phyloP scores from a whole-genome alignment of 1,140 invertebrate genomes.

The Vollenhovia emeryi region DNA sequence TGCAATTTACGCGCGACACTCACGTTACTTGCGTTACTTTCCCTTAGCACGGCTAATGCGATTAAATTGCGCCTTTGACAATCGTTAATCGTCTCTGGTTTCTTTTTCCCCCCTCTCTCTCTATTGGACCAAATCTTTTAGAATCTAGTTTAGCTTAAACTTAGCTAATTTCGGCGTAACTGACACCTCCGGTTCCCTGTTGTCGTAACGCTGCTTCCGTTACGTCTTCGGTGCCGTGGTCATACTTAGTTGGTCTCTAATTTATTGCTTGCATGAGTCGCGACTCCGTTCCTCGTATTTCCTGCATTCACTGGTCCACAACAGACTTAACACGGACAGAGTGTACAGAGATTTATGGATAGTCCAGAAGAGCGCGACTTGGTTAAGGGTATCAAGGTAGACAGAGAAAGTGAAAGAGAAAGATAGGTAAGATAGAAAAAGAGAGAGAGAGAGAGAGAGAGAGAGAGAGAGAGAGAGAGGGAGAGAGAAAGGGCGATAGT shows the following conservation, averaged over 20 bases:
- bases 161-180: slow-evolving; percentile 48
- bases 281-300: slow-evolving; percentile 64
- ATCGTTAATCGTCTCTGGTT: background rate
- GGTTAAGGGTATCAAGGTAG: slow-evolving; percentile 63
- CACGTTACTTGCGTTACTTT: background rate
- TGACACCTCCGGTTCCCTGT: slow-evolving; percentile 30
- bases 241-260: slow-evolving; percentile 65
- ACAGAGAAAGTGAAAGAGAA: slow-evolving; percentile 36
- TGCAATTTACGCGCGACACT: slow-evolving; percentile 9
- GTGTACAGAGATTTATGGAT: slow-evolving; percentile 65
- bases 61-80: slow-evolving; percentile 27
- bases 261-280: slow-evolving; percentile 75
- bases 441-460: background rate
- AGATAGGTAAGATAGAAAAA: slow-evolving; percentile 26
- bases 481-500: slow-evolving; percentile 29
- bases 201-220: slow-evolving; percentile 20
- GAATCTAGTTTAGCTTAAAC: slow-evolving; percentile 58
- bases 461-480: slow-evolving; percentile 11
- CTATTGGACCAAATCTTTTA: slow-evolving; percentile 50
- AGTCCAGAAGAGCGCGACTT: slow-evolving; percentile 51
- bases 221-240: slow-evolving; percentile 39
- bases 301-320: slow-evolving; percentile 63
- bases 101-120: background rate
- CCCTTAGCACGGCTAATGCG: background rate
- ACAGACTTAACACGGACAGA: slow-evolving; percentile 69